Evolutionary conservation across 2,888 invertebrate genomes (phyloP), one percentile per base, ranked within the genome.

Genomic region (Rhimphoctona megacephalus): DNA sequence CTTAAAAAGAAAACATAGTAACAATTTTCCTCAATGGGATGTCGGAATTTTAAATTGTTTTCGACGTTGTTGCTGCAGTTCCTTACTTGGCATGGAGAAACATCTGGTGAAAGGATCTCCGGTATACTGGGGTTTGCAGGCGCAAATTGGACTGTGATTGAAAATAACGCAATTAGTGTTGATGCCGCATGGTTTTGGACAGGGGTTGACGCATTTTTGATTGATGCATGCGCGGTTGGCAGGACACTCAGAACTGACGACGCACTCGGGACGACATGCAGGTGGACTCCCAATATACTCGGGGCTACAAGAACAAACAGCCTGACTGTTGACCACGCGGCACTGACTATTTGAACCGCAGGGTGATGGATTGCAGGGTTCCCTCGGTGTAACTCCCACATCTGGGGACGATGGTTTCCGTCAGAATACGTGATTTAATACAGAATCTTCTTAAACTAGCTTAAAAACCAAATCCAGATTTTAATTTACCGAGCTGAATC

Each of bases 331-430:
- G 8, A 94, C 90, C 33, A 93, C 92, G 43, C 93, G 91, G 87
- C 95, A 96, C 90, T 95, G 95, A 88, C 95, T 95, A 90, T 95
- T 95, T 1, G 95, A 94, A 64, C 95, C 96, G 90, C 96, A 96
- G 2, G 88, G 88, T 17, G 88, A 85, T 64, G 83, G 78, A 30
- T 49, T 83, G 72, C 89, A 89, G 33, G 88, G 87, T 36, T 89
- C 87, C 52, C 30, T 25, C 17, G 43, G 22, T 0, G 9, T 54
- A 11, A 52, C 39, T 7, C 70, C 57, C 5, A 88, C 82, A 72
- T 88, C 90, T 61, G 92, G 76, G 36, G 36, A 66, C 4, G 30
- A 17, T 39, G 7, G 39, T 19, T 52, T 46, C 52, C 74, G 25
- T 69, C 61, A 43, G 64, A 33, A 61, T 25, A 52, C 5, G 2